Conservation (phyloP, 2,113 vertebrate species). For the Scortum barcoo region DNA sequence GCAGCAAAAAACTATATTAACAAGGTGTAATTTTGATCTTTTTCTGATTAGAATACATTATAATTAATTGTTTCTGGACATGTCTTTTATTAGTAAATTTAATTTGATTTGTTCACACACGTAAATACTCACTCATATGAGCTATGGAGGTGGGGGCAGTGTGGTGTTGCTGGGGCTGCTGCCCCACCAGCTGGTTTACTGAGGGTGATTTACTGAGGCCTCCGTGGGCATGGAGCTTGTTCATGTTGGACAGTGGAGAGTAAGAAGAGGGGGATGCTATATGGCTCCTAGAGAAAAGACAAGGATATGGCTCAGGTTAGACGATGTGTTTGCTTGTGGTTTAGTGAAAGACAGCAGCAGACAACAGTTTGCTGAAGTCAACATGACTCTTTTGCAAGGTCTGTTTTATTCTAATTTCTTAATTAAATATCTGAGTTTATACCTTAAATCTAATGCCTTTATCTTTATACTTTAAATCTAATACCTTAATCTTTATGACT, state of each 20-base stretch:
- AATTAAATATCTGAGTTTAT: neutral
- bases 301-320: conserved; percentile 4
- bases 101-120: neutral
- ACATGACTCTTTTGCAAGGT: neutral
- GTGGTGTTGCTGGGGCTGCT: conserved; percentile 89
- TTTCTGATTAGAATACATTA: neutral
- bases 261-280: conserved; percentile 88
- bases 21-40: neutral
- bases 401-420: neutral
- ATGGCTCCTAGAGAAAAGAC: conserved; percentile 84
- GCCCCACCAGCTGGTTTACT: conserved; percentile 93
- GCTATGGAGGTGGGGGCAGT: conserved; percentile 81
- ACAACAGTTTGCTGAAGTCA: neutral
- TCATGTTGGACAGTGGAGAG: conserved; percentile 90
- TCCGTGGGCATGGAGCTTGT: conserved; percentile 87
- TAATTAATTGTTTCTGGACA: neutral
- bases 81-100: neutral
- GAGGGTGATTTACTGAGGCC: conserved; percentile 90
- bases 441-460: neutral
- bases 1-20: neutral
- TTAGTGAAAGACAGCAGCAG: neutral
- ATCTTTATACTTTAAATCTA: no score
- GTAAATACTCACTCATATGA: conserved; percentile 89
- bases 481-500: no score
- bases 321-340: neutral